A percentile compares a stretch with the other conserved stretches of the same genome.
Conservation (phyloP, 1,140 invertebrate species). For the Anadara kagoshimensis region DNA sequence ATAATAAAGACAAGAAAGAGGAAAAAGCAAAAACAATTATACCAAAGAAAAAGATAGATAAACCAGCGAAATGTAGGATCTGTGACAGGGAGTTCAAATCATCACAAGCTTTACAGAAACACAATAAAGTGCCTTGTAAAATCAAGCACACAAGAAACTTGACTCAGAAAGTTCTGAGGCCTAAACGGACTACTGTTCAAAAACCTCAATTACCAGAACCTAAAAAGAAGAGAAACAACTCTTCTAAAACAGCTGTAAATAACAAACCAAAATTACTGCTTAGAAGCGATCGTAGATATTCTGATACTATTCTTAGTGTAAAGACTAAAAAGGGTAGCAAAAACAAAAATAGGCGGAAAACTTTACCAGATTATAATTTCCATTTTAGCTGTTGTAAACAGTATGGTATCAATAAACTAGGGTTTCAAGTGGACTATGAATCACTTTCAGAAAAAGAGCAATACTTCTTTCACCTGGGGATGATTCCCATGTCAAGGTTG, state of each 20-base stretch:
- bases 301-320: conserved; percentile 18
- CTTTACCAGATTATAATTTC: conserved; percentile 10
- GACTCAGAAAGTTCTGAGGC: conserved; percentile 34
- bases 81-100: conserved; percentile 34
- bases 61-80: conserved; percentile 29
- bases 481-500: conserved; percentile 2
- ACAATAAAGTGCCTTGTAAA: conserved; percentile 38
- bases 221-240: conserved; percentile 21
- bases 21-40: conserved; percentile 1
- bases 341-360: conserved; percentile 17
- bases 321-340: conserved; percentile 24
- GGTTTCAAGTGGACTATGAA: conserved; percentile 18
- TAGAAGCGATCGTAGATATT: conserved; percentile 16
- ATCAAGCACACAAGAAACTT: conserved; percentile 35
- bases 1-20: conserved; percentile 11
- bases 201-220: conserved; percentile 8
- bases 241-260: conserved; percentile 8
- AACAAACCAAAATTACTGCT: conserved; percentile 1
- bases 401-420: conserved; percentile 12
- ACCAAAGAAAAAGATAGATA: conserved; percentile 15
- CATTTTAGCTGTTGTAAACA: conserved; percentile 23
- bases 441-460: conserved; percentile 28
- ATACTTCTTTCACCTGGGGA: conserved; percentile 35
- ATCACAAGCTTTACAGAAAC: conserved; percentile 26
- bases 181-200: conserved; percentile 18